Percentiles rank a stretch among this genome's conserved stretches.
These are phyloP conservation scores for Asobara japonica DNA, from an alignment of 1,140 invertebrate species.

Conservation along the genomic window DNA sequence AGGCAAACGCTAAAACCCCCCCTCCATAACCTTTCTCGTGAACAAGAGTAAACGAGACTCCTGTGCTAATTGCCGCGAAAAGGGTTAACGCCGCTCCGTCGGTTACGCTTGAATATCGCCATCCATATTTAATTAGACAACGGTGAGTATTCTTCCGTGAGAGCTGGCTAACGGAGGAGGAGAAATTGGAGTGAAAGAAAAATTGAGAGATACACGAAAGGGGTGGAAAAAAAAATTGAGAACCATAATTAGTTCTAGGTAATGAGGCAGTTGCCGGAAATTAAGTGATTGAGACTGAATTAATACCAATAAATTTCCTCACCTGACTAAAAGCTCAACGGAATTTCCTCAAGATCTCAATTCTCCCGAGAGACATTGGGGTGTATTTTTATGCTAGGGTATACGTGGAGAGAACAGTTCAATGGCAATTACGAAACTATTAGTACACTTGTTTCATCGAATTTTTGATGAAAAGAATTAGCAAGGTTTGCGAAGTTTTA, in stretches of 20 bases:
- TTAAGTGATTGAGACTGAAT: no score
- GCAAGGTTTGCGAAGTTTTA: no score
- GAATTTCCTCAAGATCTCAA: no score
- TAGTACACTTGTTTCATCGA: no score
- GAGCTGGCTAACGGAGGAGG: constrained; percentile 30
- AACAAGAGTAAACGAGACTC: constrained; percentile 61
- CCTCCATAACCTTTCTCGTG: constrained; percentile 38
- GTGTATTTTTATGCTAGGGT: no score
- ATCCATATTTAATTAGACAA: constrained; percentile 63
- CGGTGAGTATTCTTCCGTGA: constrained; percentile 38
- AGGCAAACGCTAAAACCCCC: constrained; percentile 35
- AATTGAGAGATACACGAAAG: neutral
- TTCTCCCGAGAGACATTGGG: no score
- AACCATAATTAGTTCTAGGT: neutral
- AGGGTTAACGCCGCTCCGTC: constrained; percentile 55
- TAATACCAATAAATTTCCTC: no score
- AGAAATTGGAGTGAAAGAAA: neutral
- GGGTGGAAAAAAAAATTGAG: neutral
- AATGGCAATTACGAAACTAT: no score
- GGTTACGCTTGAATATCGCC: constrained; percentile 52
- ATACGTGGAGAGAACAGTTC: no score
- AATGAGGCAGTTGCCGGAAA: constrained; percentile 17
- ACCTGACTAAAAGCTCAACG: no score
- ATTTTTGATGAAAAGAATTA: no score
- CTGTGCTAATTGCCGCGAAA: constrained; percentile 61